Evolutionary conservation across 2,113 vertebrate species (phyloP), one percentile per base, ranked within the genome.

Genomic region (Callithrix jacchus): DNA sequence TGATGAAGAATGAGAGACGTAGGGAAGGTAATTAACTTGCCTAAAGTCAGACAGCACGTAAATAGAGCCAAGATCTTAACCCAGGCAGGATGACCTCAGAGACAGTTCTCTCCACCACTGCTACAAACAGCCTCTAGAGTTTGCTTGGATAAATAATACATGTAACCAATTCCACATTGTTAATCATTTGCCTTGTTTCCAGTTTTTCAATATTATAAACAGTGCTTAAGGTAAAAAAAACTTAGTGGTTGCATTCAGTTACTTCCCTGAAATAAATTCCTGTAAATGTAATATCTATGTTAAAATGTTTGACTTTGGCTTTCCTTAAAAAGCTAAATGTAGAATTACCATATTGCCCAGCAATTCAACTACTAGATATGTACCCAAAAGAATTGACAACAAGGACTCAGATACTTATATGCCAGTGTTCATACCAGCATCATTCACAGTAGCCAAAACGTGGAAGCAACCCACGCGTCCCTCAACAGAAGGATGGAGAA

Each of bases 271-370:
- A 74, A 81, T 85, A 88, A 91, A 89, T 71, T 94, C n/a, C 40
- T 87, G 20, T 40, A 83, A 84, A 25, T 81, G 2, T 71, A 82
- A 70, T 80, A 77, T 90, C 66, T 94, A 25, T 89, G 23, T 92
- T 85, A 76, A 85, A 80, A 64, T 77, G 12, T 87, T 18, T 77
- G 66, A 64, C 30, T 27, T 58, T 73, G 82, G 37, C 21, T 68
- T 64, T 93, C 52, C 77, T 96, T 54, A 58, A 84, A 87, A 83
- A 96, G 20, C 70, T 90, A 91, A 89, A 86, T 40, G 73, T 18
- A 70, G 49, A 70, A 35, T 77, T 21, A 27, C 49, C 45, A 5
- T 42, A 37, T 82, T 27, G 76, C 56, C 47, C 23, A 82, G 23
- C 20, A 73, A 35, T 82, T 86, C 40, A 77, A 83, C 45, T 92